Base-by-base conservation (phyloP, 2,113 vertebrate genomes). In the Benthochromis sp. region DNA sequence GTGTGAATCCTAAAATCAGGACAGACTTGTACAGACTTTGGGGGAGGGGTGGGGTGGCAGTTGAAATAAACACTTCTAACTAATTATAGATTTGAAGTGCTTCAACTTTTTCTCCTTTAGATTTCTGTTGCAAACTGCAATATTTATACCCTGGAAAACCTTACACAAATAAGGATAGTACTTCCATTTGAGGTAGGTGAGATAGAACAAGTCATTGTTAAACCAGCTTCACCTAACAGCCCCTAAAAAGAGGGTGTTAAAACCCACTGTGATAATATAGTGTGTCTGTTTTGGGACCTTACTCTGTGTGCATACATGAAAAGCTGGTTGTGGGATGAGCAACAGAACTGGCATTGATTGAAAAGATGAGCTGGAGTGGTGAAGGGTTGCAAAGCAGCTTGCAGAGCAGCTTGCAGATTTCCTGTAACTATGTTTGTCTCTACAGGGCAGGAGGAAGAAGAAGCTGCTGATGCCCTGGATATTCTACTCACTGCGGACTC, bases 401-500 rank as follows among this genome's bases (percentile, higher is more conserved):
- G 69, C 24, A 76, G 43, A 47, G 71, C 43, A 4, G 43, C 4
- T 76, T 76, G 71, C 43, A 76, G 71, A 76, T 27, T 6, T 19
- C 69, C 40, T 11, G 9, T 24, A 29, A 45, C 40, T 8, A 11
- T 40, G 8, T 19, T 54, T 79, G 85, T 54, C 40, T 86, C 16
- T 31, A 59, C 85, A 94, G 53, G 90, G 89, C 95, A 92, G 16
- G 90, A 88, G 47, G 86, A 90, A 43, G 92, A 88, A 1, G 36
- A 82, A 0, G 85, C 6, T 2, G 2, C 13, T 2, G 63, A 88
- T 24, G 84, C 17, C 1, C 52, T 88, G 71, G 93, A 94, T 12
- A 11, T 21, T 5, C 57, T 31, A 8, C 79, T 93, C 14, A 86
- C 93, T 0, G 96, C 96, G 59, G 90, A 96, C 4, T 92, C 97